Conservation (phyloP, 2,113 vertebrate genomes). For the Malurus alboscapulatus region DNA sequence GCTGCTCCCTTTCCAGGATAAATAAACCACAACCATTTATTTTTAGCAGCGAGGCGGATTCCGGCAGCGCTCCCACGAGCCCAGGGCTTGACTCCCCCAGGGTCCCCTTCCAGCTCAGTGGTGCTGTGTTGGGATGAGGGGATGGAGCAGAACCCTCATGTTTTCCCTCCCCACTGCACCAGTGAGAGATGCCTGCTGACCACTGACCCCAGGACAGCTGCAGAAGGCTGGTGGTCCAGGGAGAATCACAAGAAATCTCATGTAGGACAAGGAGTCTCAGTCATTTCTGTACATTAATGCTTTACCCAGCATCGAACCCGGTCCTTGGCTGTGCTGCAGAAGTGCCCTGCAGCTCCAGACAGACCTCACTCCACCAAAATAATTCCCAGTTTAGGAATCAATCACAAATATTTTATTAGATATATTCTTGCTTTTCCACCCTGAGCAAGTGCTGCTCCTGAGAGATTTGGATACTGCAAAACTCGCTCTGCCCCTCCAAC, state of each 20-base stretch:
- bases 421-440: not conserved
- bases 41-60: not conserved
- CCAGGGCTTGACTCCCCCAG: fast-evolving
- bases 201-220: fast-evolving
- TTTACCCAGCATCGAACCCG: not conserved
- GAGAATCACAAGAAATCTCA: not conserved
- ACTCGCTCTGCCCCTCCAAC: not conserved
- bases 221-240: not conserved
- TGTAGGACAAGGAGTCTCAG: fast-evolving
- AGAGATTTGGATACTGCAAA: not conserved
- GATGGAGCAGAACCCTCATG: not conserved
- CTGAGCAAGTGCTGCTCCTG: not conserved
- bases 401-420: not conserved
- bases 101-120: not conserved
- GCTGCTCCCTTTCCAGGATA: conserved; percentile 6
- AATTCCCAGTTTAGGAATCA: not conserved
- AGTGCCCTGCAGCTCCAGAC: not conserved
- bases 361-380: not conserved
- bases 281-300: not conserved
- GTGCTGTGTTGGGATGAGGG: not conserved
- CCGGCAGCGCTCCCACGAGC: not conserved
- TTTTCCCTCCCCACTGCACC: not conserved
- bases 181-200: not conserved
- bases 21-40: conserved; percentile 13
- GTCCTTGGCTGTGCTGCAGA: not conserved